Conservation (phyloP, 2,113 vertebrate species). For the Sphaerodactylus townsendi region DNA sequence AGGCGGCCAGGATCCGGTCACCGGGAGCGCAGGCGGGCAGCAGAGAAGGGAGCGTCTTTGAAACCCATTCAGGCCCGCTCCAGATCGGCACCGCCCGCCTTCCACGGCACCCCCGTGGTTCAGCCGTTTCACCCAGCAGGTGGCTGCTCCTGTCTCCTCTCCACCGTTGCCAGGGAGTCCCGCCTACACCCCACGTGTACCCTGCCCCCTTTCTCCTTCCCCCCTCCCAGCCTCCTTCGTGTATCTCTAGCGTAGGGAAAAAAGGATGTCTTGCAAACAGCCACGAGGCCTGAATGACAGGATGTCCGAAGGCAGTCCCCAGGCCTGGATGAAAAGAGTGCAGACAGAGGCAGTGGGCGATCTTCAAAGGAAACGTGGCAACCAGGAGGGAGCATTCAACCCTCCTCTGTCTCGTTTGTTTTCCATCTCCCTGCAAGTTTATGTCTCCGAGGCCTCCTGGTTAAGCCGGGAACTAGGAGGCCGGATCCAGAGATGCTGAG, state of each 20-base stretch:
- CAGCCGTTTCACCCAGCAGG: not conserved
- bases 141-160: not conserved
- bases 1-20: too few species aligned
- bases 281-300: too few species aligned
- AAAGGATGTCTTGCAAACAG: not conserved
- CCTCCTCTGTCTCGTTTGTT: not conserved
- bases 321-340: not conserved
- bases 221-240: not conserved
- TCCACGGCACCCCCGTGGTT: not conserved
- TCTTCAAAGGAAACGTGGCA: not conserved
- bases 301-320: not conserved
- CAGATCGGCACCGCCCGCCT: not conserved
- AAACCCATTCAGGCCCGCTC: too few species aligned
- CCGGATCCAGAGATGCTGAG: too few species aligned
- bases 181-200: not conserved
- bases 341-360: not conserved
- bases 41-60: too few species aligned
- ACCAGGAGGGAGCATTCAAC: not conserved
- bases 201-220: not conserved
- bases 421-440: too few species aligned
- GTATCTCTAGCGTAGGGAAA: not conserved
- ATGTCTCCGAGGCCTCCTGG: too few species aligned
- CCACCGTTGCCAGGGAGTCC: conserved; percentile 12
- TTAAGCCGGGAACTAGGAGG: too few species aligned
- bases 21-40: too few species aligned